These are phyloP conservation scores for Drosophila bunnanda DNA, from an alignment of 2,888 invertebrate species.

Conservation along the genomic window DNA sequence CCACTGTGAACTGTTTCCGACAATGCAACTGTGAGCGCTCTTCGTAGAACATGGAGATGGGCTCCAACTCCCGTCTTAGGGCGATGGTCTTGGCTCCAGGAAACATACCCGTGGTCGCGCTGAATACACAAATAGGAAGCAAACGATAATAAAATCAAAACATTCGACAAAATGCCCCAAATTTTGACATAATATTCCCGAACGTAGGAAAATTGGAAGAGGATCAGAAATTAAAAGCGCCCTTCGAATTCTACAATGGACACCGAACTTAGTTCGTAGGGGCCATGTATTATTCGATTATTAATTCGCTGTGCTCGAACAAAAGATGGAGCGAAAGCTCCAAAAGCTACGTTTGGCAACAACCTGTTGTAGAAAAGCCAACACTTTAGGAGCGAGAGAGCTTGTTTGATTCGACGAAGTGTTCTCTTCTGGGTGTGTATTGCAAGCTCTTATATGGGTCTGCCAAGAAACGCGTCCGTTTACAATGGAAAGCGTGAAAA, in stretches of 20 bases:
- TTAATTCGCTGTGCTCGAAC: not conserved
- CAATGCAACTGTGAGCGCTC: conserved; percentile 43
- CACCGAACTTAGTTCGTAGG: not conserved
- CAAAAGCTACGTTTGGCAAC: not conserved
- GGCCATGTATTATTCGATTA: not conserved
- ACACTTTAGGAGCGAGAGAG: not conserved
- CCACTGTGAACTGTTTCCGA: conserved; percentile 40
- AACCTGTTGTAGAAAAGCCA: conserved; percentile 5
- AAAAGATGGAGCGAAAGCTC: not conserved
- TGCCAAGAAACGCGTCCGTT: not conserved
- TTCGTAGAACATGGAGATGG: conserved; percentile 62
- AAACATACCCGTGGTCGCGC: conserved; percentile 48
- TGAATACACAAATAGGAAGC: not conserved
- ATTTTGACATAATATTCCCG: conserved; percentile 10
- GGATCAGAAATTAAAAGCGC: too few relatives aligned
- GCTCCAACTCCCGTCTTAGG: conserved; percentile 53
- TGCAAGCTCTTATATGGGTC: not conserved
- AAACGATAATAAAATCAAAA: not conserved
- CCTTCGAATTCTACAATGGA: not conserved
- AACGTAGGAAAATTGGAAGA: not conserved
- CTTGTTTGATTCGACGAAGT: not conserved
- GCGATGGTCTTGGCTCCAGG: conserved; percentile 52
- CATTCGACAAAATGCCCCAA: not conserved
- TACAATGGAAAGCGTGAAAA: conserved; percentile 1
- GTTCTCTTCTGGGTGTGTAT: not conserved